Conservation (phyloP, 2,888 invertebrate genomes). For the Acleris sparsana region DNA sequence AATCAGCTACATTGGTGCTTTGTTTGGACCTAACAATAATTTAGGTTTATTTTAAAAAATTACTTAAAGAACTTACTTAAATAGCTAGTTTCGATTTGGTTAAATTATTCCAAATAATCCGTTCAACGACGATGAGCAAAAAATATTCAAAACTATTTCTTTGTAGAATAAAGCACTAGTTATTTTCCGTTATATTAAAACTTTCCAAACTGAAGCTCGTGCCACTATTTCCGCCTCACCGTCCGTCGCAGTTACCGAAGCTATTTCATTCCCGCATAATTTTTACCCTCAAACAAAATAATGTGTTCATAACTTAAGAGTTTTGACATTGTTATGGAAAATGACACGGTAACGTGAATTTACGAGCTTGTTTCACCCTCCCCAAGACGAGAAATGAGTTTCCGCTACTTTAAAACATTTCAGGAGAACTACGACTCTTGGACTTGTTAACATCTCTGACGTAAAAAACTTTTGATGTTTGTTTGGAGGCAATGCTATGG, state of each 20-base stretch:
- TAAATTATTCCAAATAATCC: no score
- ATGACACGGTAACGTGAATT: conserved; percentile 66
- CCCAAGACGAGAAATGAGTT: conserved; percentile 61
- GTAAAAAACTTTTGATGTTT: conserved; percentile 19
- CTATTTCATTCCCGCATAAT: conserved; percentile 34
- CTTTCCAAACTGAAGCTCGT: conserved; percentile 1
- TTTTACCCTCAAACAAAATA: conserved; percentile 52
- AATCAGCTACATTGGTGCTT: no score
- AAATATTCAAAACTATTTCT: no score
- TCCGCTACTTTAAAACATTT: conserved; percentile 60
- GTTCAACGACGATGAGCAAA: no score
- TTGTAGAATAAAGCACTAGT: background rate
- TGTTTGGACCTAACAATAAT: no score
- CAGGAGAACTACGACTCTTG: conserved; percentile 46
- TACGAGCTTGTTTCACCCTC: conserved; percentile 57
- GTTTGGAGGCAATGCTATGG: conserved; percentile 1
- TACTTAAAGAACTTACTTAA: no score
- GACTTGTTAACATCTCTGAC: conserved; percentile 22
- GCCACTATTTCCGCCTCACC: conserved; percentile 21
- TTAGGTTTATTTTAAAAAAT: no score
- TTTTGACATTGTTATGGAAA: conserved; percentile 66
- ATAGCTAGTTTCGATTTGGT: no score
- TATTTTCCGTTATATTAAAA: conserved; percentile 8
- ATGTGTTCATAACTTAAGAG: conserved; percentile 57
- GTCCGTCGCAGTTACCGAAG: conserved; percentile 20